Evolutionary conservation across 2,113 vertebrate genomes (phyloP).

Genomic region (Phycodurus eques): DNA sequence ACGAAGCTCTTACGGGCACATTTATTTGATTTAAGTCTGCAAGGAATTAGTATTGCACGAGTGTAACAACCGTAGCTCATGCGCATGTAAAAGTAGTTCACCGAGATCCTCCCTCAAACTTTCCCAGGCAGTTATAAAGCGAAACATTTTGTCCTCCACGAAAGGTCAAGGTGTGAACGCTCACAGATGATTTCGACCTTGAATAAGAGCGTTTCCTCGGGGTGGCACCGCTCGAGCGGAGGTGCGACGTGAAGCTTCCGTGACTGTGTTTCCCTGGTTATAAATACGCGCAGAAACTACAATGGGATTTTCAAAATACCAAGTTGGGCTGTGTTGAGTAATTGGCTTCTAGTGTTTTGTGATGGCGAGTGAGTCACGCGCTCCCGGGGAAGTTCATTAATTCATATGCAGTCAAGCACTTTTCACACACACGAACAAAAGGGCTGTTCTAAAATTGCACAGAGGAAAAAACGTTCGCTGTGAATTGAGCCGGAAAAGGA

Average conservation of each 20-base stretch:
- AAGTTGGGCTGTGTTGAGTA: slow-evolving; percentile 1
- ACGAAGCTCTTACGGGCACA: too few species aligned
- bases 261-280: background rate
- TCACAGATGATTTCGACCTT: background rate
- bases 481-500: background rate
- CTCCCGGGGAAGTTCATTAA: background rate
- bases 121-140: background rate
- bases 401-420: slow-evolving; percentile 2
- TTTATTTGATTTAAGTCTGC: background rate
- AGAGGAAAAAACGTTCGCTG: background rate
- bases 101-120: background rate
- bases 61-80: background rate
- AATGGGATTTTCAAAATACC: background rate
- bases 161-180: background rate
- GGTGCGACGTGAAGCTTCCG: background rate
- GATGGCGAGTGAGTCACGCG: slow-evolving; percentile 5
- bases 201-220: background rate
- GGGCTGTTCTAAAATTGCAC: background rate
- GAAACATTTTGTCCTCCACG: background rate
- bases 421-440: slow-evolving; percentile 1
- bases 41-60: background rate
- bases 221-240: background rate
- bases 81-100: background rate
- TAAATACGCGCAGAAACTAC: background rate
- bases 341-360: slow-evolving; percentile 3